Conservation (phyloP, 2,888 invertebrate genomes). For the Lycia hirtaria region DNA sequence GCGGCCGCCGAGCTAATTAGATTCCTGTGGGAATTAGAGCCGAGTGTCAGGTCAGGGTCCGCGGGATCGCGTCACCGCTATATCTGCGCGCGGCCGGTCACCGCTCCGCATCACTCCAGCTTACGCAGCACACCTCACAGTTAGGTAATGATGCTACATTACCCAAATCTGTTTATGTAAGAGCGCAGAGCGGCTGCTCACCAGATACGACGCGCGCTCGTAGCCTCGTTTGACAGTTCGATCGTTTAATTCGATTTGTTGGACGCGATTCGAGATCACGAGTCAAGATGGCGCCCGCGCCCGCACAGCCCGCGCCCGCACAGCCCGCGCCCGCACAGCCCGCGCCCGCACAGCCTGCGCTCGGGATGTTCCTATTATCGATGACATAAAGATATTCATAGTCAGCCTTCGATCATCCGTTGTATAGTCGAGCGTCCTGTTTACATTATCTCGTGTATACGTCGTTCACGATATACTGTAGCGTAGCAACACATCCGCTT, state of each 20-base stretch:
- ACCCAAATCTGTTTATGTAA: constrained; percentile 5
- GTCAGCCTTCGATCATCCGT: constrained; percentile 12
- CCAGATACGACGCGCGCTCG: not conserved
- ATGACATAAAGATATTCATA: constrained; percentile 20
- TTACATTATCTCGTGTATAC: constrained; percentile 18
- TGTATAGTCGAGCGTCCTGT: constrained; percentile 16
- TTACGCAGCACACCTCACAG: constrained; percentile 23
- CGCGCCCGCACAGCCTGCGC: too few relatives aligned
- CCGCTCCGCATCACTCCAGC: constrained; percentile 12
- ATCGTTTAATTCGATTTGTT: not conserved
- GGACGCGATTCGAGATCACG: too few relatives aligned
- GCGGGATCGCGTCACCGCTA: constrained; percentile 46
- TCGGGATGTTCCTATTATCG: constrained; percentile 6
- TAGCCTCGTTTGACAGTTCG: not conserved
- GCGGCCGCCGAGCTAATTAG: constrained; percentile 10
- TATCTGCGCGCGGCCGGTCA: constrained; percentile 34
- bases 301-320: too few relatives aligned
- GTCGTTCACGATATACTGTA: not conserved
- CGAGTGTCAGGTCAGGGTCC: constrained; percentile 44
- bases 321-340: too few relatives aligned
- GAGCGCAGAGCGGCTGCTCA: not conserved
- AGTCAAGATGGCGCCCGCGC: too few relatives aligned
- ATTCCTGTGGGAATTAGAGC: constrained; percentile 21
- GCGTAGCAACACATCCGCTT: not conserved
- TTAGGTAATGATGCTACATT: constrained; percentile 21